Evolutionary conservation across 1,140 invertebrate genomes (phyloP).

Genomic region (Tetramorium parvispinum): DNA sequence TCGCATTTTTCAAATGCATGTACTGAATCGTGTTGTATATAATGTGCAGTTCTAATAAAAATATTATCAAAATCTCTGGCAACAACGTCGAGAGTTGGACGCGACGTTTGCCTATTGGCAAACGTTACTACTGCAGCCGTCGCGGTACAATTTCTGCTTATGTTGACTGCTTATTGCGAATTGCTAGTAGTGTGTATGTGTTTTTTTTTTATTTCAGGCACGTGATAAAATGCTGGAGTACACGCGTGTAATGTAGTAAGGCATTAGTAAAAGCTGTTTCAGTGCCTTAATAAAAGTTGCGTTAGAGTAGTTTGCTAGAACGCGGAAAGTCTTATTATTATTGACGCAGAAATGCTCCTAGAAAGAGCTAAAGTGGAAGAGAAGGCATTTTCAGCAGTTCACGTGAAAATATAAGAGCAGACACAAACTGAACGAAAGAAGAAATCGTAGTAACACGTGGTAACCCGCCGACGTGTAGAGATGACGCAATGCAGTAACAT

Average conservation of each 20-base stretch:
- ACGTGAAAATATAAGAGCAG: neutral
- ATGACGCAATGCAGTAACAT: conserved; percentile 12
- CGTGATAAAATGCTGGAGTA: neutral
- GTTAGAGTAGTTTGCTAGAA: neutral
- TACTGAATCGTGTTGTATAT: neutral
- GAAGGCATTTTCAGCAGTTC: conserved; percentile 22
- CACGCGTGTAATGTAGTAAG: neutral
- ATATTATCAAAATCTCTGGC: neutral
- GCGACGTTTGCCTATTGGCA: neutral
- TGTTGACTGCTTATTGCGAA: neutral
- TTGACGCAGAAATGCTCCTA: neutral
- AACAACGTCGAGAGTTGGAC: neutral
- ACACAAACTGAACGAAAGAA: conserved; percentile 15
- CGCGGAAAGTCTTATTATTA: conserved; percentile 11
- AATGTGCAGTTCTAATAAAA: neutral
- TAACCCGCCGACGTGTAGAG: conserved; percentile 8
- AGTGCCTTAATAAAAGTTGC: conserved; percentile 41
- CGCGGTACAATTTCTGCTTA: neutral
- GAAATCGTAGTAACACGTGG: neutral
- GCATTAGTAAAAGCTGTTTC: neutral
- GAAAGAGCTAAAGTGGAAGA: conserved; percentile 10
- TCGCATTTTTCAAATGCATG: neutral
- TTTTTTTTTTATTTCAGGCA: neutral
- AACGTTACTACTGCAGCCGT: conserved; percentile 28
- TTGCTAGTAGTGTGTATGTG: neutral